Base-by-base conservation (phyloP, 1,140 invertebrate genomes). In the Drosophila yakuba region DNA sequence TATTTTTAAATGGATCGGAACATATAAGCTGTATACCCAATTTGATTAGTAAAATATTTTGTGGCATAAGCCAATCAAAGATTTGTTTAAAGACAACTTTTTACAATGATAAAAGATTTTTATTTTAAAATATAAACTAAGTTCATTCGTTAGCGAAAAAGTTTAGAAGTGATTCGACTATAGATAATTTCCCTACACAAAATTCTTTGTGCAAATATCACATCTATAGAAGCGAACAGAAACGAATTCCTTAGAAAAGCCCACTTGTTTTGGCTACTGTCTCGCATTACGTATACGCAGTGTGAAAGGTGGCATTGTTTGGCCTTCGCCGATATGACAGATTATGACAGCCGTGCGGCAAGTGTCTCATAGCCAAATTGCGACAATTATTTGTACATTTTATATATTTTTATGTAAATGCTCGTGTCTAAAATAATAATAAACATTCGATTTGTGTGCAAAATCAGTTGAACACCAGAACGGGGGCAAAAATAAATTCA, bases 281-380 rank as follows among this genome's bases (percentile, higher is more conserved):
- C 55, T 72, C 57, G 6, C 25, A 58, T 73, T 84, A 79, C 80
- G 80, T 75, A 72, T 79, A 83, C 64, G 76, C 61, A 67, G 43
- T 61, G 39, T 72, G 38, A 47, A 61, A 84, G 60, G 25, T 45
- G 62, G 64, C 64, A 66, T 88, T 86, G 83, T 86, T 86, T 86
- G 83, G 84, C 83, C 84, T 88, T 73, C 83, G 57, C 20, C 55
- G 43, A 48, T 44, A 80, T 86, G 83, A 86, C 76, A 66, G 84
- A 83, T 83, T 79, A 74, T 89, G 83, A 89, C 83, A 86, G 83
- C 75, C 84, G 84, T 66, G 59, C 83, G 71, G 74, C 83, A 86
- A 80, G 84, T 86, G 83, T 82, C 80, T 63, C 43, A 41, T 23
- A 64, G 43, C 44, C 52, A 59, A 58, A 75, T 71, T 43, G 44